Conservation (phyloP, 2,797 vertebrate species). For the Notamacropus eugenii region DNA sequence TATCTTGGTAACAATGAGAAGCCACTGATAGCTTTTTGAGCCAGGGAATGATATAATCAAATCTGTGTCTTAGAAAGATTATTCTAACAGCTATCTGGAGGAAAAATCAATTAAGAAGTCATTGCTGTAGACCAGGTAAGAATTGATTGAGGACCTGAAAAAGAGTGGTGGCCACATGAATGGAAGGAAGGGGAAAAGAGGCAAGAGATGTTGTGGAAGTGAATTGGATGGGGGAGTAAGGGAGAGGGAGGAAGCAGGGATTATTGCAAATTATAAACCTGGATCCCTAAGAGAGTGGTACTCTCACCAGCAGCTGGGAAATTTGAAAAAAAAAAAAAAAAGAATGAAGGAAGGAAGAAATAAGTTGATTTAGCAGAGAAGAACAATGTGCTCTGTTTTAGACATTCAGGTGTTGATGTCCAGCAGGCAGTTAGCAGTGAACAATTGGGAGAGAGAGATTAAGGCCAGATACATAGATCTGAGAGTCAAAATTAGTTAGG, state of each 20-base stretch:
- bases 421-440: neutral
- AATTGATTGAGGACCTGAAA: neutral
- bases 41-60: neutral
- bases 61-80: neutral
- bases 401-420: neutral
- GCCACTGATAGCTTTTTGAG: neutral
- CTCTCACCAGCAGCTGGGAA: neutral
- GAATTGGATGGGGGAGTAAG: neutral
- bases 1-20: neutral
- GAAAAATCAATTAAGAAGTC: neutral
- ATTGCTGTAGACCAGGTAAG: neutral
- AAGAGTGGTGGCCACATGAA: neutral
- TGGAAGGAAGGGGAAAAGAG: neutral
- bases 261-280: neutral
- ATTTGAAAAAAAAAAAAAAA: neutral
- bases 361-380: neutral
- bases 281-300: neutral
- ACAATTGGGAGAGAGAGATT: neutral
- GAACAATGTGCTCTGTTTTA: neutral
- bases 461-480: neutral
- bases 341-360: neutral
- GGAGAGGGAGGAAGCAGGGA: neutral
- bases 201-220: neutral
- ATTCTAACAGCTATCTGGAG: neutral
- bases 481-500: neutral